These are phyloP conservation scores for Tetragnatha montana DNA, from an alignment of 2,888 invertebrate genomes.

Conservation along the genomic window DNA sequence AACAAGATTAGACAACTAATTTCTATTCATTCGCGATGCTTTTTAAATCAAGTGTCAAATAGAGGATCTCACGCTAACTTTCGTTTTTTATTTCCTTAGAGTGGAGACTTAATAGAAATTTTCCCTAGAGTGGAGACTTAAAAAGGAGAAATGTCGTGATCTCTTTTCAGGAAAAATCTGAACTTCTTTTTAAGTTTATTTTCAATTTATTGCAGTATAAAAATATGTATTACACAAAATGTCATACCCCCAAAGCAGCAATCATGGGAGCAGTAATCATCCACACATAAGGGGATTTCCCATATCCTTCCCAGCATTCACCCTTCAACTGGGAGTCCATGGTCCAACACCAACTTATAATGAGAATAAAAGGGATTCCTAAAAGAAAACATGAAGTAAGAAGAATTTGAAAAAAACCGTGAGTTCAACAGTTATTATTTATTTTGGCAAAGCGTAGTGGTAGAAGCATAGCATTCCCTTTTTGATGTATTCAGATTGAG, in stretches of 20 bases:
- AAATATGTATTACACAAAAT: neutral
- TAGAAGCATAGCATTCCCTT: too few species aligned
- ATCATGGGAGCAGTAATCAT: slow-evolving; percentile 75
- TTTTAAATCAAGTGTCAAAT: too few species aligned
- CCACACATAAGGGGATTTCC: slow-evolving; percentile 74
- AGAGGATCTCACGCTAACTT: too few species aligned
- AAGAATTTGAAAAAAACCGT: neutral
- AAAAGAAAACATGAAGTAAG: slow-evolving; percentile 61
- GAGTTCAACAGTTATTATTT: too few species aligned
- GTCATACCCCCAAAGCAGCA: slow-evolving; percentile 74
- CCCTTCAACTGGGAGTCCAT: slow-evolving; percentile 73
- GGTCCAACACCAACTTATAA: slow-evolving; percentile 77
- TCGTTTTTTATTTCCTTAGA: too few species aligned
- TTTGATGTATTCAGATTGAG: too few species aligned
- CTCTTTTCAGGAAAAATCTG: neutral
- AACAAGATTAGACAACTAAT: too few species aligned
- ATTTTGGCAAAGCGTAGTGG: too few species aligned
- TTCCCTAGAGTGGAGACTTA: too few species aligned
- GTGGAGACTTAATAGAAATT: too few species aligned
- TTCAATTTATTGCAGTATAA: neutral
- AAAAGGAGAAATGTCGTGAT: too few species aligned
- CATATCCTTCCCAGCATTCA: slow-evolving; percentile 75
- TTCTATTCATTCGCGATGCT: too few species aligned
- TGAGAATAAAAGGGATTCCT: slow-evolving; percentile 78
- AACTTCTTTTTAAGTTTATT: neutral